Evolutionary conservation across 2,113 vertebrate species (phyloP), one percentile per base, ranked within the genome.

Genomic region (Lichenostomus cassidix): DNA sequence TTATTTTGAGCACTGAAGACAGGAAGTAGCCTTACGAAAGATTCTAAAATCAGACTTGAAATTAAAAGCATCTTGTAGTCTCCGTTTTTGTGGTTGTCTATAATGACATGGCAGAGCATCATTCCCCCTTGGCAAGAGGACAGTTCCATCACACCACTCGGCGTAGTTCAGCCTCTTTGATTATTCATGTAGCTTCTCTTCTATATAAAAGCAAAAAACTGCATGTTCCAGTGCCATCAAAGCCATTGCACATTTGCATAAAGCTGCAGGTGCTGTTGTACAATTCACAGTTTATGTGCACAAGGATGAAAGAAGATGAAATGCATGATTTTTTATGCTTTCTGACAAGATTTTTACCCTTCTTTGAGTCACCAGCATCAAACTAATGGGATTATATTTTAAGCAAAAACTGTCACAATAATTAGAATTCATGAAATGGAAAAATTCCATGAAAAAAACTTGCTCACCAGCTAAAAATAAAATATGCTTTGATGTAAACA

Each of bases 31-130:
- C 42, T 83, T 60, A 58, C 0, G 1, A 85, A 85, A 85, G 33
- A n/a, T 95, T 92, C 87, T 87, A 95, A 91, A 95, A 86, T 88
- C 75, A 86, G 59, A 53, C 53, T 84, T 89, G 44, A 85, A 91
- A 92, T 94, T 29, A 83, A 95, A 95, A 95, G 55, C 82, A 70
- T 93, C 37, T 83, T 90, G 42, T 42, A 73, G 70, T 46, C 49
- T 85, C 47, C 0, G 0, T 79, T 91, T 87, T 73, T 95, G 87
- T 87, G 59, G 78, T 77, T 28, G 37, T 35, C 53, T 87, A 0
- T 94, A 95, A 84, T 90, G 49, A 76, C 65, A 58, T 53, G 42
- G 78, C 65, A 65, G 46, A 76, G 53, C 58, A 42, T 87, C 21
- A 0, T 84, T 95, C 22, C 58, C 52, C 29, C 3, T 69, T 0